A percentile compares a stretch with the other conserved stretches of the same genome.
Conservation (phyloP, 37 sponge, comb jelly and placozoan genomes). For the Oscarella lobularis region DNA sequence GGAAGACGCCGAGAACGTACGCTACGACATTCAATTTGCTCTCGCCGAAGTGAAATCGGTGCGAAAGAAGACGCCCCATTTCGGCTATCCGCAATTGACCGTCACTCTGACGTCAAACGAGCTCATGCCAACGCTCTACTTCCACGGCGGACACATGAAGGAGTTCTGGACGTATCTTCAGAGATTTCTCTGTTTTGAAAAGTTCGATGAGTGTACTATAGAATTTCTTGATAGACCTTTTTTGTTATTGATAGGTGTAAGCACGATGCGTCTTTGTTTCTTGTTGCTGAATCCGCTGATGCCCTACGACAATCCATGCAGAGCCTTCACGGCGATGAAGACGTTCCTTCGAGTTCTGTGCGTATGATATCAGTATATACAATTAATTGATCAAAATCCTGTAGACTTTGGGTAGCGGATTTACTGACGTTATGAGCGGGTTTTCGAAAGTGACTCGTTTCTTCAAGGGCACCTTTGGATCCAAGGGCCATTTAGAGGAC, state of each 20-base stretch:
- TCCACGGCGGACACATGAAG: slow-evolving; percentile 55
- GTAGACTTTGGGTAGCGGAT: neutral
- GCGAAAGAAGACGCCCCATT: neutral
- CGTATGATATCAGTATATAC: too few species aligned
- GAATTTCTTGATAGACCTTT: neutral
- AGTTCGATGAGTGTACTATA: neutral
- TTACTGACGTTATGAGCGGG: neutral
- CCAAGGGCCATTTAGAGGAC: neutral
- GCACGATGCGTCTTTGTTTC: neutral
- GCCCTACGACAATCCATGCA: neutral
- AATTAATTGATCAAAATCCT: neutral
- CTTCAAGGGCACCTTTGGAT: neutral
- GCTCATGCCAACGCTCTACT: slow-evolving; percentile 38
- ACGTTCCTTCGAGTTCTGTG: too few species aligned
- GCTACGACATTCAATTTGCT: neutral
- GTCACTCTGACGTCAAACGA: slow-evolving; percentile 31
- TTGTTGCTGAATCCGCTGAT: neutral
- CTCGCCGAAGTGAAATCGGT: neutral
- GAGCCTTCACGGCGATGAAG: neutral
- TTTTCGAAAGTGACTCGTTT: neutral
- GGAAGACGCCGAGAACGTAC: neutral
- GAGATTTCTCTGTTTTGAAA: slow-evolving; percentile 18
- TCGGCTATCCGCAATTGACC: neutral
- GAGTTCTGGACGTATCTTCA: slow-evolving; percentile 23
- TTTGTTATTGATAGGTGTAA: neutral